phyloP scores from a whole-genome alignment of 2,113 vertebrate species.

The Ptilorrhoa leucosticta region DNA sequence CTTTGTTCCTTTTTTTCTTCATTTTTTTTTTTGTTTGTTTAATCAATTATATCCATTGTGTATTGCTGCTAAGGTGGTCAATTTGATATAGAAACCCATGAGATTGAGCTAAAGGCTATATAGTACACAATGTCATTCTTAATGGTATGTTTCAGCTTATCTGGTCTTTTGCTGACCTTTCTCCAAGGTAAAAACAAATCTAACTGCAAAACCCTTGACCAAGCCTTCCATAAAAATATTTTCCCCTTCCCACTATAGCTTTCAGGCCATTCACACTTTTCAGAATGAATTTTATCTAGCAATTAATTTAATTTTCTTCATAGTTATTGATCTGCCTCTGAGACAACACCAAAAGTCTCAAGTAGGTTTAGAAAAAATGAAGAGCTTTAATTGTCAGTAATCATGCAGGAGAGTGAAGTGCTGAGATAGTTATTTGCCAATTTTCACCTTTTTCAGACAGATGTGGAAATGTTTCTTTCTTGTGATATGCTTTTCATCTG shows the following conservation, averaged over 20 bases:
- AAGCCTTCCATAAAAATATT: neutral
- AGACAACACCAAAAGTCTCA: neutral
- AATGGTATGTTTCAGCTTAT: neutral
- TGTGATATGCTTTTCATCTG: neutral
- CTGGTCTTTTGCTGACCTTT: neutral
- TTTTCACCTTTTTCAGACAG: neutral
- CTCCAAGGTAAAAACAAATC: neutral
- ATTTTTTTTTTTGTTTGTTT: neutral
- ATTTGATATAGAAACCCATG: neutral
- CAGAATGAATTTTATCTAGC: neutral
- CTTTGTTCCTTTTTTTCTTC: neutral
- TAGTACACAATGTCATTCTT: neutral
- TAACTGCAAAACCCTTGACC: neutral
- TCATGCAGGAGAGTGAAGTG: neutral
- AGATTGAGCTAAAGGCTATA: neutral
- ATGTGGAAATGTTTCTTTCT: neutral
- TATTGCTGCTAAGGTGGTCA: neutral
- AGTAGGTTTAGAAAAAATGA: neutral
- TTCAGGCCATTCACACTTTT: neutral
- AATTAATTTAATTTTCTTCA: neutral
- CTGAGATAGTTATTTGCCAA: neutral
- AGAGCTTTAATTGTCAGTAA: neutral
- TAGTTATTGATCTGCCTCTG: neutral
- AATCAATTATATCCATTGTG: no score
- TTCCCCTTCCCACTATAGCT: neutral